Conservation (phyloP, 1,140 invertebrate species). For the Cydia pomonella region DNA sequence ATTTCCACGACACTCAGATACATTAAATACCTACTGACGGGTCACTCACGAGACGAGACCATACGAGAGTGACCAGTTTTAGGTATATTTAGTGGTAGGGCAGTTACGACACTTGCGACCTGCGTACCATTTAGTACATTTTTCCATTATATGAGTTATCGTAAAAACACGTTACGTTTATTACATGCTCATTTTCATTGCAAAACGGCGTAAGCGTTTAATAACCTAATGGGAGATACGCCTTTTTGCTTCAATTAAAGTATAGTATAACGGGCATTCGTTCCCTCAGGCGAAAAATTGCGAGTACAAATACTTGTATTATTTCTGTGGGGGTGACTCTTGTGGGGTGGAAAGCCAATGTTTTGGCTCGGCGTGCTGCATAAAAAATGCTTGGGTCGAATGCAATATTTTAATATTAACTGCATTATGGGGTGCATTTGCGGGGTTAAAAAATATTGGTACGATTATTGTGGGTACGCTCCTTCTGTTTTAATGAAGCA, state of each 20-base stretch:
- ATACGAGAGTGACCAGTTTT: no score
- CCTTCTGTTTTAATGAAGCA: constrained; percentile 20
- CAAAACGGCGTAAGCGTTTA: background rate
- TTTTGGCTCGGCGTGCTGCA: constrained; percentile 61
- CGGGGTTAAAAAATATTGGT: constrained; percentile 51
- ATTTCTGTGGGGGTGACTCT: constrained; percentile 69
- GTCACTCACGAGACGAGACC: no score
- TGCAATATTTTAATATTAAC: constrained; percentile 80
- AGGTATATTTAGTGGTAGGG: no score
- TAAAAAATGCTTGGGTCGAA: constrained; percentile 74
- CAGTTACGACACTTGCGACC: no score
- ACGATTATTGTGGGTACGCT: constrained; percentile 54
- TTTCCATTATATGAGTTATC: constrained; percentile 20
- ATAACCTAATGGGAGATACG: background rate
- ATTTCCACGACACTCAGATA: no score
- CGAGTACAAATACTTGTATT: constrained; percentile 76
- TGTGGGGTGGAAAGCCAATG: constrained; percentile 68
- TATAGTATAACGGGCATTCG: constrained; percentile 12
- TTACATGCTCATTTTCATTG: background rate
- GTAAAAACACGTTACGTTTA: constrained; percentile 19
- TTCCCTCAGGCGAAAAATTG: constrained; percentile 58
- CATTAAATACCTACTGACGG: no score
- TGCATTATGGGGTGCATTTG: constrained; percentile 71
- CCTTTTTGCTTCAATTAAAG: background rate
- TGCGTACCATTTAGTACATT: constrained; percentile 7